Evolutionary conservation across 2,113 vertebrate species (phyloP).

Genomic region (Percopsis transmontana): DNA sequence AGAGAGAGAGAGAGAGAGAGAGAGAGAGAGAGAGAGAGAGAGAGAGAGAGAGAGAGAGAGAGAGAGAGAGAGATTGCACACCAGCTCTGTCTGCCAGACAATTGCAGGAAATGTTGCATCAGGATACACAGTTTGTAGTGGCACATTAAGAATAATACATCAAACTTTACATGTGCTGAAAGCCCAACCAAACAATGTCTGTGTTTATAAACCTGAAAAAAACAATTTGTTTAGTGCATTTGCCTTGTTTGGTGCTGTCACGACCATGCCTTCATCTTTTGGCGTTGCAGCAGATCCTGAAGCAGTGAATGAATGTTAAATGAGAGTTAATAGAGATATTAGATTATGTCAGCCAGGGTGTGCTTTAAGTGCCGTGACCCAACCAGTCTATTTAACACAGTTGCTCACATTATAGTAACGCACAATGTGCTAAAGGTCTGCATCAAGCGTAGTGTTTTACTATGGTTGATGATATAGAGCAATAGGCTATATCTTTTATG

Average conservation of each 20-base stretch:
- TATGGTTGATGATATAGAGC: conserved; percentile 19
- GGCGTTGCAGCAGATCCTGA: not conserved
- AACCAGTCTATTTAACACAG: not conserved
- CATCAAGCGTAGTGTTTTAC: too few relatives aligned
- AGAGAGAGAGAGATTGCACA: conserved; percentile 45
- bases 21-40: not conserved
- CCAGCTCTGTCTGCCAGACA: conserved; percentile 59
- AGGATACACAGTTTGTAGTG: conserved; percentile 52
- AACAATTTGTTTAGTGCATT: not conserved
- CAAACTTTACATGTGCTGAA: conserved; percentile 4
- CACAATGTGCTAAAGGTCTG: too few relatives aligned
- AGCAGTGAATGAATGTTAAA: not conserved
- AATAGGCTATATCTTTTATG: not conserved
- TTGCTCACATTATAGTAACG: too few relatives aligned
- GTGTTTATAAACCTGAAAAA: not conserved
- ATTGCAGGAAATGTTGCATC: conserved; percentile 74
- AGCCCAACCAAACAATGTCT: not conserved
- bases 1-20: not conserved
- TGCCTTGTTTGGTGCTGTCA: too few relatives aligned
- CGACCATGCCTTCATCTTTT: not conserved
- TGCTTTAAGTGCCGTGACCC: not conserved
- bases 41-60: conserved; percentile 17
- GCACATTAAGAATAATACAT: conserved; percentile 41
- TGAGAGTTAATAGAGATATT: not conserved
- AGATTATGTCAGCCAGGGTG: too few relatives aligned